Conservation (phyloP, 2,113 vertebrate genomes). For the Pholis gunnellus region DNA sequence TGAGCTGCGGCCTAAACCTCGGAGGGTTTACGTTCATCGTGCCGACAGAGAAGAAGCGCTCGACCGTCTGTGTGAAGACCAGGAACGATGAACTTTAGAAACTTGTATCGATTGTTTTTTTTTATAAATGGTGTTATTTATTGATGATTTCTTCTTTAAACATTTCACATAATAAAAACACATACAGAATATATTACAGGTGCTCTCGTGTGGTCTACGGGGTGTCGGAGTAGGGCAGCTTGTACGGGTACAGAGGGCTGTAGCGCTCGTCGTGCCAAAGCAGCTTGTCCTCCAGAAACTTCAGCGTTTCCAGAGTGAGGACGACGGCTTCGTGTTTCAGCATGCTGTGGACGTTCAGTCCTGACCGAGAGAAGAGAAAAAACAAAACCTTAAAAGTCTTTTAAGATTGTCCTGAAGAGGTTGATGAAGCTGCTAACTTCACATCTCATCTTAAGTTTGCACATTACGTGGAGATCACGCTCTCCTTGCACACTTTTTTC, state of each 20-base stretch:
- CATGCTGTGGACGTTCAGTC: constrained; percentile 92
- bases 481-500: too few species aligned
- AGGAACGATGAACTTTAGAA: constrained; percentile 54
- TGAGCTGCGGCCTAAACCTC: constrained; percentile 79
- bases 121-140: not conserved
- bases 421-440: too few species aligned
- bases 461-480: too few species aligned
- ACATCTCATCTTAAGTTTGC: too few species aligned
- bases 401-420: too few species aligned
- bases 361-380: constrained; percentile 64
- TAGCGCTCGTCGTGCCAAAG: constrained; percentile 89
- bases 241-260: not conserved
- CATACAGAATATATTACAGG: constrained; percentile 33
- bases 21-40: constrained; percentile 79
- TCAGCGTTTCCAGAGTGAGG: constrained; percentile 85
- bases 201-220: not conserved
- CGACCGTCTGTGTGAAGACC: constrained; percentile 88
- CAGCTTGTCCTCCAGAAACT: constrained; percentile 90
- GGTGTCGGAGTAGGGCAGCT: not conserved
- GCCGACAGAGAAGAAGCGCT: constrained; percentile 92
- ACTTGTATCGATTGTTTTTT: too few species aligned
- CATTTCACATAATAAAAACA: too few species aligned
- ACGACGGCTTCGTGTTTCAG: constrained; percentile 89
- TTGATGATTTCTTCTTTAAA: constrained; percentile 11
- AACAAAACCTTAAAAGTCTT: too few species aligned